Evolutionary conservation across 2,888 invertebrate species (phyloP).

Genomic region (Oithona nana): DNA sequence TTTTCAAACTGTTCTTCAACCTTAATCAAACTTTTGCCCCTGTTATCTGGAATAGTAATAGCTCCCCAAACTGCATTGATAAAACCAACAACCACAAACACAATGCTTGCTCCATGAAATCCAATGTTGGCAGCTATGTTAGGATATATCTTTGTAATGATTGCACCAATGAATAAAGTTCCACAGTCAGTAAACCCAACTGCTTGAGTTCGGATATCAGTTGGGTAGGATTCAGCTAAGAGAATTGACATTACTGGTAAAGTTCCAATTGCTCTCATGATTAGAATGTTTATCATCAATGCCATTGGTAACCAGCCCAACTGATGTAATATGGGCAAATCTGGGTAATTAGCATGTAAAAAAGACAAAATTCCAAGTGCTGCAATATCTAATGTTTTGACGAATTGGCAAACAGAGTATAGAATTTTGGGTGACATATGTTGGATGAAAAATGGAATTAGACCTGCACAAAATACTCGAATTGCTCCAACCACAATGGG

Average conservation of each 20-base stretch:
- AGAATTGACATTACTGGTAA: neutral
- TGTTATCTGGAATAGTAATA: neutral
- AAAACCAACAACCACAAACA: neutral
- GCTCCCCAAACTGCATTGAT: neutral
- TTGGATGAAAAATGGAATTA: neutral
- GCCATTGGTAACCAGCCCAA: neutral
- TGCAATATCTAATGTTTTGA: neutral
- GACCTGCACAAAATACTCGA: neutral
- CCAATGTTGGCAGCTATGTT: neutral
- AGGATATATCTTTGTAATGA: neutral
- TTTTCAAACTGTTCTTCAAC: neutral
- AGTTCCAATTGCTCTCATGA: neutral
- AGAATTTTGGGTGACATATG: neutral
- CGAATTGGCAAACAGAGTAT: neutral
- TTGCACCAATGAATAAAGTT: neutral
- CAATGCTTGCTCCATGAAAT: neutral
- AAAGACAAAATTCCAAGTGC: neutral
- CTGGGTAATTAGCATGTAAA: neutral
- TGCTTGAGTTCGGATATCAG: neutral
- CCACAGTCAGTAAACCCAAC: neutral
- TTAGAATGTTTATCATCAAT: neutral
- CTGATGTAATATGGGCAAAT: neutral
- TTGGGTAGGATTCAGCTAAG: neutral
- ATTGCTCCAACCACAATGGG: neutral
- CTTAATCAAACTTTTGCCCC: neutral